Base-by-base conservation (phyloP, 2,797 vertebrate genomes). In the Myotis planiceps region DNA sequence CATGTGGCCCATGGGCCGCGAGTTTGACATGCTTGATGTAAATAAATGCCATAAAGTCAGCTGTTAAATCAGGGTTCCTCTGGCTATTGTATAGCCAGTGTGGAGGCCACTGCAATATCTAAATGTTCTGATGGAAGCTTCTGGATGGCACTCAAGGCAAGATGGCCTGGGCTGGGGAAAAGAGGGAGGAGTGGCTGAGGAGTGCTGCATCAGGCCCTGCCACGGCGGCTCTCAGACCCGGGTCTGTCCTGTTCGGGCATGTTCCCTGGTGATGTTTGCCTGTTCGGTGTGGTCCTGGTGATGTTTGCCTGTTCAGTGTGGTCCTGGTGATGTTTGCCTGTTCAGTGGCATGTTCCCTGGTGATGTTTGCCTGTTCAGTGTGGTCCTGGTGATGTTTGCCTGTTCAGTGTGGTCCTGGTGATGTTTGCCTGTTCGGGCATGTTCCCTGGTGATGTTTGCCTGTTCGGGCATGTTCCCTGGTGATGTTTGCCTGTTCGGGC, bases 61-160 rank as follows among this genome's bases (percentile, higher is more conserved):
- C 34, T 29, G 32, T 79, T 74, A 42, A 78, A 82, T 37, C n/a
- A 63, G 34, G 34, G 23, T 83, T 5, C 25, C 23, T 53, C n/a
- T 25, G 58, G 42, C 0, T 2, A 2, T 68, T n/a, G 42, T 27
- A 25, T 68, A 6, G 14, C 25, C 27, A 39, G 45, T 0, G 0
- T 45, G 23, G 87, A 63, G 58, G 72, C 45, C 47, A 45, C 9
- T 32, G 10, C 10, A 12, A 3, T 72, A 69, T 37, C 58, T 29
- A 58, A 68, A 16, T 37, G 16, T 29, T 39, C n/a, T 42, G 5
- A 9, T 78, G 82, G 71, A 79, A 79, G 19, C 88, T 82, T 65
- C 58, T 2, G 47, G 85, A 71, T 18, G 14, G 13, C 25, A 55
- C n/a, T 49, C 37, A 34, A 37, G 58, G 69, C 29, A 66, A 37